phyloP scores from a whole-genome alignment of 2,797 vertebrate species.

The Botia almorhae region DNA sequence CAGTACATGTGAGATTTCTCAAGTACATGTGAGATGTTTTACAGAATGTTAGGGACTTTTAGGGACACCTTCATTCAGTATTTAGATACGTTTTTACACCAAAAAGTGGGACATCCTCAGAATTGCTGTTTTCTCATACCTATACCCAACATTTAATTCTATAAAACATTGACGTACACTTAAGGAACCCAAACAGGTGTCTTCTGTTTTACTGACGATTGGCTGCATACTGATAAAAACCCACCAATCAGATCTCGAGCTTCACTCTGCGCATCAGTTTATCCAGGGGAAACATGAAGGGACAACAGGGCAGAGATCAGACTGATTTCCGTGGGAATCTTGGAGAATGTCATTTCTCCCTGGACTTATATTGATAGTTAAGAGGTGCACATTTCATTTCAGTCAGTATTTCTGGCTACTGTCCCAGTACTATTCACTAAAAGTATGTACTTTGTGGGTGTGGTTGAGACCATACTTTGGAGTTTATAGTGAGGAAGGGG shows the following conservation, averaged over 20 bases:
- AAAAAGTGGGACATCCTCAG: no score
- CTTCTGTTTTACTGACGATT: not conserved
- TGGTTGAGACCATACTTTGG: not conserved
- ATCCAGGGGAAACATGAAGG: not conserved
- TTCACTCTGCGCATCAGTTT: not conserved
- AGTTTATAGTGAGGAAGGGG: not conserved
- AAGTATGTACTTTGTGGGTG: not conserved
- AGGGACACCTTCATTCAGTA: no score
- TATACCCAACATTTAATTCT: not conserved
- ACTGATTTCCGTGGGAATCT: constrained; percentile 8
- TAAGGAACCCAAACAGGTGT: not conserved
- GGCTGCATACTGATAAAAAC: not conserved
- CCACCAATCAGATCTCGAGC: not conserved
- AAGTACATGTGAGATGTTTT: no score
- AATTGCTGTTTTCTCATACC: no score
- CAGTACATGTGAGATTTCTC: no score
- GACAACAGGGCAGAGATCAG: constrained; percentile 3
- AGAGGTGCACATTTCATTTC: not conserved
- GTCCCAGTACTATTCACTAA: not conserved
- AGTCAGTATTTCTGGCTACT: not conserved
- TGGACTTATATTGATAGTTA: not conserved
- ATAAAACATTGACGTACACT: not conserved
- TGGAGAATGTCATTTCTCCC: not conserved
- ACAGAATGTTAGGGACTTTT: no score
- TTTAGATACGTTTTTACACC: no score